Base-by-base conservation (phyloP, 2,113 vertebrate species). In the Pycnonotus jocosus region DNA sequence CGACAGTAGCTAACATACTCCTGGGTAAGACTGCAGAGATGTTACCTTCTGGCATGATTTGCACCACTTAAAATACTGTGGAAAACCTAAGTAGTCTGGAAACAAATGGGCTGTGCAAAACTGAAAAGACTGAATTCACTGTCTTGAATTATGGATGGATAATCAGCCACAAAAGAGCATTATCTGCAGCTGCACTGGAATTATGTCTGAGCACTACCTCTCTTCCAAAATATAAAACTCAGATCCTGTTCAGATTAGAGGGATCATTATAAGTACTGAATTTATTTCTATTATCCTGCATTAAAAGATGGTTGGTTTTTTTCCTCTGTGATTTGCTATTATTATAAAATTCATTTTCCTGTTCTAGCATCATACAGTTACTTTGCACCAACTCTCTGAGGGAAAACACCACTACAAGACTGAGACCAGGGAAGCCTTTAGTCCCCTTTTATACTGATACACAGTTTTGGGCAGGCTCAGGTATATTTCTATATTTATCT, bases 101-200 rank as follows among this genome's bases (percentile, higher is more conserved):
- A 93, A 69, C 3, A 69, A 78, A 78, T 22, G 12, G 69, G 33
- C 30, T 81, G 65, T 58, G 42, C 1, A 8, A 77, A 86, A 86
- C 62, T 35, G 68, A 28, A 86, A 88, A 88, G 33, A 47, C 23
- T 81, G 69, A 84, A 74, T 54, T 61, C 42, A 31, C 30, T 20
- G 21, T 51, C 68, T 68, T 91, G 80, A 88, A 42, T 83, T 89
- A 62, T 18, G 69, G 91, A 54, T 51, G 28, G 56, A 60, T 71
- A 38, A 74, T 24, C 7, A 4, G 38, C 44, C 38, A 58, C 56
- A 62, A 78, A 92, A 77, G 8, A 78, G 23, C 21, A 60, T 51
- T 60, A 23, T 56, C 87, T 91, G 81, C 81, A 96, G 77, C 77
- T 95, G 66, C 48, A 13, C n/a, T 81, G 56, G 77, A 72, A 90